Evolutionary conservation across 2,888 invertebrate genomes (phyloP), one percentile per base, ranked within the genome.

Genomic region (Lepidocyrtoides sp.): DNA sequence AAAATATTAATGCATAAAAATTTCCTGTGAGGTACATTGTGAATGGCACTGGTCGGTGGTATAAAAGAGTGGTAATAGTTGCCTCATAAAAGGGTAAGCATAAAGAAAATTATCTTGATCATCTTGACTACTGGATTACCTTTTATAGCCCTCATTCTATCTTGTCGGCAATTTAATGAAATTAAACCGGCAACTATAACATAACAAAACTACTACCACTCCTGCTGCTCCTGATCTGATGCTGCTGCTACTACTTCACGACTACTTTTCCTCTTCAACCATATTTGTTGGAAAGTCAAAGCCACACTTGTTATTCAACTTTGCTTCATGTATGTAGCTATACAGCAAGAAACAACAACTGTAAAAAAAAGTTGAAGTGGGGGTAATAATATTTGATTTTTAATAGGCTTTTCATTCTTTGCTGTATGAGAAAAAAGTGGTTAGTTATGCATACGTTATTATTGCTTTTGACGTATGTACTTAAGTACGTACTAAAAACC

Each of bases 161-260:
- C 89, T 89, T 89, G 89, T 89, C 89, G 89, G 89, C 89, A 89
- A 89, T 89, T 89, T 89, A 89, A 84, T 89, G 89, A 89, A 89
- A 89, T 84, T 89, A 89, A 89, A 89, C 83, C 89, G 77, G 84
- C 89, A 89, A 89, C 89, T 89, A 89, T 66, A 82, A 81, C 51
- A 54, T 81, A 66, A 77, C 72, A 84, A 72, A 83, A 66, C 84
- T 75, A 89, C 79, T 66, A 81, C 79, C 81, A 81, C 87, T 87
- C 60, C 87, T 83, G 69, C 75, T 51, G 60, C 83, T 89, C 57
- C 89, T 89, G 66, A 44, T 66, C 44, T 48, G 41, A 48, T 82
- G 82, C 26, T 32, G 82, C 44, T 63, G n/a, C n/a, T n/a, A n/a
- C n/a, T n/a, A n/a, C n/a, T n/a, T n/a, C n/a, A n/a, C n/a, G 63